Base-by-base conservation (phyloP, 2,888 invertebrate species). In the Pharmacophagus antenor region DNA sequence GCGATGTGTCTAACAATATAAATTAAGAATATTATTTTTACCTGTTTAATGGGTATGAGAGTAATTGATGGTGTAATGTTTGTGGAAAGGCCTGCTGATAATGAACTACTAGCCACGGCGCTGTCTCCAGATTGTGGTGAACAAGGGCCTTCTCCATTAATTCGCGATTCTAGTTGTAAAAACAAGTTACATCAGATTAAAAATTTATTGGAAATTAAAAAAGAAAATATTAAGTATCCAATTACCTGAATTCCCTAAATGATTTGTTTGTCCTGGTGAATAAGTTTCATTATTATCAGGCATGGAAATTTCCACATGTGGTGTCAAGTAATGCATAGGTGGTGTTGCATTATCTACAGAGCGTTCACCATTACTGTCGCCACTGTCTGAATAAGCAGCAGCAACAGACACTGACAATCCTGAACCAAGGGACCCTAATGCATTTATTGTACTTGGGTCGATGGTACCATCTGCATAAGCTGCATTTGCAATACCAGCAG, bases 271-370 rank as follows among this genome's bases (percentile, higher is more conserved):
- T 22, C 91, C 87, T 20, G 56, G 92, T 53, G 93, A 93, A 72
- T 92, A 93, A 1, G 93, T 92, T 72, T 94, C 94, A 68, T 95
- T 95, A 63, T 95, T 94, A 76, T 96, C 96, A 18, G 95, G 95
- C 93, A 96, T 95, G 44, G 96, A 96, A 80, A 97, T 97, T 89
- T 97, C 97, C 37, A 97, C 96, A 70, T 97, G 97, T 6, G 97
- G 97, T 41, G 97, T 96, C 44, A 97, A 91, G 78, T 97, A 97
- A 82, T 97, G 96, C 96, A 96, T 96, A 0, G 96, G 96, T 12
- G 96, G 96, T 49, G 96, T 96, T 8, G 95, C 95, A 74, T 96
- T 96, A 76, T 96, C 96, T n/a, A 94, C 94, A 0, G 95, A 95
- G 59, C 96, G 91, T 46, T 93, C 94, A 1, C 94, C 95, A 56